Conservation (phyloP, 2,113 vertebrate genomes). For the Aviceda subcristata region DNA sequence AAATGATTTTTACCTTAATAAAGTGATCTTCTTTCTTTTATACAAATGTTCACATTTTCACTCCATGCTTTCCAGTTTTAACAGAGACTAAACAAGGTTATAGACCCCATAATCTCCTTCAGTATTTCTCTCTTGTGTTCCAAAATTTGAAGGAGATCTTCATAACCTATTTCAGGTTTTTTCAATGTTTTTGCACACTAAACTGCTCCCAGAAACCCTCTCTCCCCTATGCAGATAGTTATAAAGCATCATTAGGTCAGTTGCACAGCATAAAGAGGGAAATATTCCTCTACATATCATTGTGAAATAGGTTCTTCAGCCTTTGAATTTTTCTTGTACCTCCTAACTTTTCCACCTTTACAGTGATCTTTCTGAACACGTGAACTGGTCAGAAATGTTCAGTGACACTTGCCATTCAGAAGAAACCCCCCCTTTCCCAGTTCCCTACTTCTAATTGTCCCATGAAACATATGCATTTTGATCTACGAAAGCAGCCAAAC, state of each 20-base stretch:
- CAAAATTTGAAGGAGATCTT: not conserved
- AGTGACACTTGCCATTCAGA: not conserved
- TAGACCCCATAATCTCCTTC: not conserved
- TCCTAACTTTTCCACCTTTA: not conserved
- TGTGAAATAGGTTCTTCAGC: not conserved
- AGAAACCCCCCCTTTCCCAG: not conserved
- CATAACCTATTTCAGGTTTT: not conserved
- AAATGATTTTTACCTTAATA: not conserved
- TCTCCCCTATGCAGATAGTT: not conserved
- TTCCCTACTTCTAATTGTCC: not conserved
- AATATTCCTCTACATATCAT: not conserved
- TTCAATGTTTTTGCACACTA: not conserved
- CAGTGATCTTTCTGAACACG: fast-evolving
- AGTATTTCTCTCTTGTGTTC: not conserved
- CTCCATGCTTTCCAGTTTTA: not conserved
- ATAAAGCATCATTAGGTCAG: not conserved
- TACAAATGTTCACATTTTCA: not conserved
- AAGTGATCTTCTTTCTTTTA: not conserved
- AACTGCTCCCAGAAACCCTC: not conserved
- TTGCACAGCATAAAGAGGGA: not conserved
- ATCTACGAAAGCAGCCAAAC: not conserved
- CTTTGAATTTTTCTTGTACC: not conserved
- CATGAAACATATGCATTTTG: not conserved
- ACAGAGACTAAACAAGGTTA: not conserved
- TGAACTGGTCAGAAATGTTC: not conserved